Base-by-base conservation (phyloP, 2,888 invertebrate genomes). In the Eupsilia transversa region DNA sequence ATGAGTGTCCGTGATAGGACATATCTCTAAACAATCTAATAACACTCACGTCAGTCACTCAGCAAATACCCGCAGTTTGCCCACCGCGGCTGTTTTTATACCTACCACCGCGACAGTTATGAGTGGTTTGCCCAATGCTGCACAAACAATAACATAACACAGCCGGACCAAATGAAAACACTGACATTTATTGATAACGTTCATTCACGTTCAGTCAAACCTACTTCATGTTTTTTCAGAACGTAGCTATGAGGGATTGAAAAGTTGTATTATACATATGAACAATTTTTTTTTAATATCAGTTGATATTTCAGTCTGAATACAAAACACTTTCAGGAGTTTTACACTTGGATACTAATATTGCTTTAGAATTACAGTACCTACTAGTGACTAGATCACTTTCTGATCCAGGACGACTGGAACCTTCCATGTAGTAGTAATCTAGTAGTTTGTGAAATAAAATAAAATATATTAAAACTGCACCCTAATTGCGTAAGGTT, bases 141-240 rank as follows among this genome's bases (percentile, higher is more conserved):
- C 77, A 78, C 80, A 77, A 78, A 84, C 84, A 84, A 84, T 76
- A 84, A 84, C 67, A 84, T 76, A 84, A 84, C 67, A 80, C 46
- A 52, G 54, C 27, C 57, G 6, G 69, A 27, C 59, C 54, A 63
- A 66, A 54, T 59, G 59, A 73, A 65, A 77, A 78, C 52, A 79
- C 64, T 64, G 80, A 41, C 54, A 66, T 57, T 67, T 71, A 57
- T 72, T 72, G 78, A 83, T 76, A 80, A 49, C 67, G n/a, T 66
- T 57, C 35, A 38, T n/a, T n/a, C n/a, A n/a, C n/a, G n/a, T n/a
- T n/a, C n/a, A 61, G 41, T 20, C 3, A 20, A 20, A 43, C 23
- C 3, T 43, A 63, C 23, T 33, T 43, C 23, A 38, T 68, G 49
- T 75, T 80, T 83, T 80, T 74, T 54, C n/a, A 69, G 43, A 12